Evolutionary conservation across 2,888 invertebrate genomes (phyloP).

Genomic region (Mechanitis messenoides): DNA sequence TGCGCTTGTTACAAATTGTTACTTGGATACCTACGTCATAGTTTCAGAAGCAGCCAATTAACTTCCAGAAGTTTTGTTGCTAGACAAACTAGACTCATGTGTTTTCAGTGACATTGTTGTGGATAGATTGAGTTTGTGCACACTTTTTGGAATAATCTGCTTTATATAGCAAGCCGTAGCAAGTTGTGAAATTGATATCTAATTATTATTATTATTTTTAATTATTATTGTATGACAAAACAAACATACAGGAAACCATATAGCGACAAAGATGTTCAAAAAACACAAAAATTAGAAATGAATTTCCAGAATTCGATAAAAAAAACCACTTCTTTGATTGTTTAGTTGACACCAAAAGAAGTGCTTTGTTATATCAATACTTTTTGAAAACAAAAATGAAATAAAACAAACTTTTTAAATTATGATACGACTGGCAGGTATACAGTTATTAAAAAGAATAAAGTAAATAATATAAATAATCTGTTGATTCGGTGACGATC

Average conservation of each 20-base stretch:
- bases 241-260: not conserved
- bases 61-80: constrained; percentile 22
- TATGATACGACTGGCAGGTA: not conserved
- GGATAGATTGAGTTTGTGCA: not conserved
- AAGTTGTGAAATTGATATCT: too few relatives aligned
- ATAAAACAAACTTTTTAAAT: too few relatives aligned
- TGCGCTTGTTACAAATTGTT: constrained; percentile 34
- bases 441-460: not conserved
- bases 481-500: constrained; percentile 41
- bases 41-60: constrained; percentile 39
- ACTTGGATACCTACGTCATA: constrained; percentile 30
- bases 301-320: too few relatives aligned
- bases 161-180: not conserved
- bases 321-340: too few relatives aligned
- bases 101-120: constrained; percentile 4
- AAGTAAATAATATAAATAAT: constrained; percentile 4
- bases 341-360: too few relatives aligned
- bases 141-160: not conserved
- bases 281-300: too few relatives aligned
- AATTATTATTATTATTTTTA: too few relatives aligned
- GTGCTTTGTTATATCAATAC: too few relatives aligned
- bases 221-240: too few relatives aligned
- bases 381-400: too few relatives aligned
- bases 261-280: too few relatives aligned
- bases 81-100: constrained; percentile 13